Evolutionary conservation across 2,113 vertebrate species (phyloP), one percentile per base, ranked within the genome.

Genomic region (Pagrus major): DNA sequence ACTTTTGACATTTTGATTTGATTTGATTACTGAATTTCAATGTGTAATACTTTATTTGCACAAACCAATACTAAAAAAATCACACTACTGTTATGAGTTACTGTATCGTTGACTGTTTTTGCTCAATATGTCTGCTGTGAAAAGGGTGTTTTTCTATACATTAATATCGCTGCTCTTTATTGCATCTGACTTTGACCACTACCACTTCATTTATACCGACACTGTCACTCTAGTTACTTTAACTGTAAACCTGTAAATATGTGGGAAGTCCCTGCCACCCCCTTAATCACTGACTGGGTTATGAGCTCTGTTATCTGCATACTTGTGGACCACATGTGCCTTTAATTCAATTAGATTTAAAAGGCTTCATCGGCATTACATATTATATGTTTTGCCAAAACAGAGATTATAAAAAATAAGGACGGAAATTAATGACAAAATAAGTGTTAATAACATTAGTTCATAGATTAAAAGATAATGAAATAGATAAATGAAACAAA

Each of bases 221-320:
- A 1, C 7, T 6, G 33, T 51, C 29, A 27, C n/a, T 77, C 11
- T 46, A 2, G 80, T n/a, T n/a, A n/a, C n/a, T n/a, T 80, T 73
- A 73, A 65, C 60, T 42, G 12, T 76, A 63, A 73, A 76, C 63
- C 46, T 31, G 31, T 52, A 41, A 37, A 47, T 35, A 42, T 60
- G 67, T 46, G 77, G 72, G 63, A 87, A 69, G 27, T 65, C 56
- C 61, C 67, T 25, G 33, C 3, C 31, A 42, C 37, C 10, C 46
- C 29, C 49, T 39, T 39, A 52, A 52, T 66, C 16, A 47, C 25
- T 64, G 33, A 23, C 33, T 46, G 4, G 58, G 27, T 72, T n/a
- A 59, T 60, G 51, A 73, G 66, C 67, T 35, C 35, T 49, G 12
- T 35, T 39, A 2, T 74, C 58, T 69, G 52, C 72, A 74, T 73